phyloP scores from a whole-genome alignment of 1,140 invertebrate genomes.

The Pristionchus pacificus region DNA sequence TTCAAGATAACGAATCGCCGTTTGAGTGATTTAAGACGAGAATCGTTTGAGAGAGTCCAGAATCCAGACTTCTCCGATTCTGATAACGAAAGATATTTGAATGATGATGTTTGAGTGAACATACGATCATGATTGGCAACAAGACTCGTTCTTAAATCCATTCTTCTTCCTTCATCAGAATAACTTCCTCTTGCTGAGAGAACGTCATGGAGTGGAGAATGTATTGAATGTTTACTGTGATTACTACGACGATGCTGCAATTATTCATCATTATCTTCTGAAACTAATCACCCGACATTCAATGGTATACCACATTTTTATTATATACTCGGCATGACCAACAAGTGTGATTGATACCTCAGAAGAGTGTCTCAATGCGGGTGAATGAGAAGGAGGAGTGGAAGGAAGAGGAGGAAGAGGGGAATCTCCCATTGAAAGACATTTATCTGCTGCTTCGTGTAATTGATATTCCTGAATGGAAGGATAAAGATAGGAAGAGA shows the following conservation, averaged over 20 bases:
- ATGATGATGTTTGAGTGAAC: too few species aligned
- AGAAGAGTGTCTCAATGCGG: not conserved
- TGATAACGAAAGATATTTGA: slow-evolving; percentile 24
- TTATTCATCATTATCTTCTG: too few species aligned
- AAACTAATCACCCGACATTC: too few species aligned
- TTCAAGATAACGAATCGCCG: slow-evolving; percentile 44
- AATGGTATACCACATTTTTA: too few species aligned
- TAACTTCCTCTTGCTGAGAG: too few species aligned
- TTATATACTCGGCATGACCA: too few species aligned
- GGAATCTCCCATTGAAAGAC: slow-evolving; percentile 42
- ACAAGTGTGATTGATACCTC: not conserved
- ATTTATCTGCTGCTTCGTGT: slow-evolving; percentile 44
- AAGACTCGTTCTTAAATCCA: too few species aligned
- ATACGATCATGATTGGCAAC: too few species aligned
- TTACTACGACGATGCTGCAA: too few species aligned
- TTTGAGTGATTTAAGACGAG: slow-evolving; percentile 42
- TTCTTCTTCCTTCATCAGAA: too few species aligned
- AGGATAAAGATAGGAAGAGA: slow-evolving; percentile 7
- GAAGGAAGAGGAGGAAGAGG: slow-evolving; percentile 21
- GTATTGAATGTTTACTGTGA: too few species aligned
- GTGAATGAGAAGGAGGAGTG: slow-evolving; percentile 23
- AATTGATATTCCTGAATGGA: slow-evolving; percentile 37
- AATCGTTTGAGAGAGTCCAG: slow-evolving; percentile 42
- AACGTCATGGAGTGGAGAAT: too few species aligned
- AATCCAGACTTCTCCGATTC: slow-evolving; percentile 42